Base-by-base conservation (phyloP, 1,140 invertebrate species). In the Liolophura sinensis region DNA sequence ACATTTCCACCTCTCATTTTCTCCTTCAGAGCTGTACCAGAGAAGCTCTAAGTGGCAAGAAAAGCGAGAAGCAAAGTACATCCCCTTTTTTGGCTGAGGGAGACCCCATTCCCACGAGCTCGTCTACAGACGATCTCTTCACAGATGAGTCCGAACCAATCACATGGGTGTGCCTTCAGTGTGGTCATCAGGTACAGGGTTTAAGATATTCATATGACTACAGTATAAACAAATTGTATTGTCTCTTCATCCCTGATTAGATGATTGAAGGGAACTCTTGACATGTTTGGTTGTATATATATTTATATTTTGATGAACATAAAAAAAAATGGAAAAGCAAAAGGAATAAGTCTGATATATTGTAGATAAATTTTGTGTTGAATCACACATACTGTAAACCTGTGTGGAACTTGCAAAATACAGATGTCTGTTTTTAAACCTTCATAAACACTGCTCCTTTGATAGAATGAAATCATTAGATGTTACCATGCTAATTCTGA, bases 161-260 rank as follows among this genome's bases (percentile, higher is more conserved):
- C 25, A 69, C 85, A 63, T 87, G 88, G 88, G 77, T 90, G 82
- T 82, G 90, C 88, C 76, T 89, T 83, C 79, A 91, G 89, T 88
- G 87, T 86, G 92, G 92, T 16, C 81, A 90, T 60, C 90, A 82
- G 78, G 82, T 83, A 69, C 31, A 54, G 22, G 20, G 18, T 49
- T 47, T 27, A 57, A 22, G 58, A 27, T 24, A 49, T 46, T 40
- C 31, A 9, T 9, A 3, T 40, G 3, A 5, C 31, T n/a, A 40
- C 31, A 40, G 31, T 9, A 40, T 3, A 5, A 40, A 40, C 14
- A 48, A 5, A 65, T 31, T 24, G 40, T 20, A 14, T 64, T 18
- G 12, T 40, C 16, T 57, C 9, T 49, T 40, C n/a, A 55, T 4
- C 1, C 7, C 22, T 49, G 16, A 5, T 25, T 57, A 25, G 0